Evolutionary conservation across 2,888 invertebrate genomes (phyloP), one percentile per base, ranked within the genome.

Genomic region (Cactoblastis cactorum): DNA sequence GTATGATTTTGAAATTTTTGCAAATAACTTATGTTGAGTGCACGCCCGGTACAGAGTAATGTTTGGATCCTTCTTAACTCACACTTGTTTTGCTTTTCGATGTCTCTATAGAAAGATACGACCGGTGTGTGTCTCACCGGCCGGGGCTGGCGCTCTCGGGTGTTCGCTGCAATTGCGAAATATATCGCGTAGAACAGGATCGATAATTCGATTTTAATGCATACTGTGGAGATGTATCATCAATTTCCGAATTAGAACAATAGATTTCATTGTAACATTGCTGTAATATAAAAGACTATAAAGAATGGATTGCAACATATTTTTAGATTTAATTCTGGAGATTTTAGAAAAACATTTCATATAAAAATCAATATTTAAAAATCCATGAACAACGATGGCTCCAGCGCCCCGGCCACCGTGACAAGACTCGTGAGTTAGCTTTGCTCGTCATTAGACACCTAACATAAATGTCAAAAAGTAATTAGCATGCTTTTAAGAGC

Each of bases 1-100:
- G 87, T 86, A 87, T 87, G 87, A 78, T 71, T 80, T 86, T 83
- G 67, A 74, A 75, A 80, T 79, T 85, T 76, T 79, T 82, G 79
- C 75, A 80, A 83, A 79, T 84, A 81, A 83, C 78, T 80, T 74
- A 69, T 77, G 79, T 83, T 79, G 83, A 83, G 77, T 84, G 86
- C 86, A 85, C 86, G 83, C 85, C 81, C 83, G 78, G 73, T 75
- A 73, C 67, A 66, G 73, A 70, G 64, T 54, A 71, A 72, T 74
- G 58, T 73, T 69, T 71, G 74, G 67, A 66, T 65, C 75, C 76
- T n/a, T n/a, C n/a, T 78, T 80, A 69, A 80, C 80, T 80, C 78
- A 80, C 83, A 79, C 77, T 74, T 72, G 72, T 68, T 74, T 78
- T 73, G 81, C 83, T 81, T 81, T 61, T 80, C 80, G 80, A 74